These are phyloP conservation scores for Pachyramphus minor DNA, from an alignment of 2,113 vertebrate genomes.

Conservation along the genomic window DNA sequence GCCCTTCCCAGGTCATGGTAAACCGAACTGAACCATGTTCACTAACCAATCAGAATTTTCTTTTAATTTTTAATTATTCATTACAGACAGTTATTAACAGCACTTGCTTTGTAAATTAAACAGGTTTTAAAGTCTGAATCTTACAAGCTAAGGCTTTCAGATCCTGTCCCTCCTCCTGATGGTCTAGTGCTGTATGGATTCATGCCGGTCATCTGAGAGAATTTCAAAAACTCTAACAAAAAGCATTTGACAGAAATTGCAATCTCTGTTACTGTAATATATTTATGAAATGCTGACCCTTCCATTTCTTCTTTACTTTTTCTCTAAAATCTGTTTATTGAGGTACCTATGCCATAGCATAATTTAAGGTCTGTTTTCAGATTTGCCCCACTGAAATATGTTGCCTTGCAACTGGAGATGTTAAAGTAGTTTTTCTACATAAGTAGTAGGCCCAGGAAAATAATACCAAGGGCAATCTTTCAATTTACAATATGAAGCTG, in stretches of 20 bases:
- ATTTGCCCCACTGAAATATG: not conserved
- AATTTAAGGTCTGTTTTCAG: not conserved
- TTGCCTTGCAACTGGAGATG: not conserved
- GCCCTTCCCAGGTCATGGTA: not conserved
- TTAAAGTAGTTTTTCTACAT: not conserved
- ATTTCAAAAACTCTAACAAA: not conserved
- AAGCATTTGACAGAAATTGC: not conserved
- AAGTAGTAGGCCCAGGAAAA: not conserved
- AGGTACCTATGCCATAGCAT: not conserved
- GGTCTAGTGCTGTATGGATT: not conserved
- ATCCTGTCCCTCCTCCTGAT: not conserved
- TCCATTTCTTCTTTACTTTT: not conserved
- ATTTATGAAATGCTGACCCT: not conserved
- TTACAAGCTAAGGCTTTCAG: not conserved
- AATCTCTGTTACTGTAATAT: not conserved
- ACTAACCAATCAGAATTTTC: not conserved
- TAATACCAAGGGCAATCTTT: not conserved
- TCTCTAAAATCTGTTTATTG: not conserved
- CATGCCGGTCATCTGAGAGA: rapidly evolving
- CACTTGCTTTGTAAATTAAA: not conserved
- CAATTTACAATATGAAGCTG: not conserved
- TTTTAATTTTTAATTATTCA: not conserved
- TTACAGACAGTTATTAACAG: not conserved
- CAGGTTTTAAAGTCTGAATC: not conserved
- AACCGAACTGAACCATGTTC: not conserved